Conservation (phyloP, 2,888 invertebrate species). For the Lamellibrachia satsuma region DNA sequence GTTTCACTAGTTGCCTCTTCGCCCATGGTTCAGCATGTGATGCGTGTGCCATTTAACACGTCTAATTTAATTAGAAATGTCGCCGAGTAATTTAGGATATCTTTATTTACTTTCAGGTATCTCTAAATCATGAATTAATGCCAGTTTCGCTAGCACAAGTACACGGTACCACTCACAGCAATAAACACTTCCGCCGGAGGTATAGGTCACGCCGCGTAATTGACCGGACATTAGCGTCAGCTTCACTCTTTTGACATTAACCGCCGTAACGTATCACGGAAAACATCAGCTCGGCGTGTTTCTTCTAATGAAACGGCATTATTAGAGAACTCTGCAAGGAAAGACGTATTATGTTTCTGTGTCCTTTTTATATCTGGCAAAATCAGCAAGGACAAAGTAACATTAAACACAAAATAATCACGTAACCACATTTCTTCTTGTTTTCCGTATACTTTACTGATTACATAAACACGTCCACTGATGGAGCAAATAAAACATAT, state of each 20-base stretch:
- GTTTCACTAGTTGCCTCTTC: too few relatives aligned
- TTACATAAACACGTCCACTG: too few relatives aligned
- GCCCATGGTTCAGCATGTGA: too few relatives aligned
- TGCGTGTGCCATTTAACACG: neutral
- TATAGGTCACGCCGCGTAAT: neutral
- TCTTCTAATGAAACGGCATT: neutral
- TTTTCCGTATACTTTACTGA: too few relatives aligned
- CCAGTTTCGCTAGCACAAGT: neutral
- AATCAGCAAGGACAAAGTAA: too few relatives aligned
- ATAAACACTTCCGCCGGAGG: neutral
- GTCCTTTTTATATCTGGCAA: too few relatives aligned
- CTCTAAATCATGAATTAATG: neutral
- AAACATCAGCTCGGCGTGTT: neutral
- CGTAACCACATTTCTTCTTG: too few relatives aligned
- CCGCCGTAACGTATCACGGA: neutral
- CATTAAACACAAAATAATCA: too few relatives aligned
- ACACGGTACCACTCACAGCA: neutral
- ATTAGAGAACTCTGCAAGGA: neutral
- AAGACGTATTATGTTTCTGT: too few relatives aligned
- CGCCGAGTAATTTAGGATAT: neutral
- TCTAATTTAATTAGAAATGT: neutral
- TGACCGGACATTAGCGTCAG: neutral
- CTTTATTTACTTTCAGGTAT: neutral
- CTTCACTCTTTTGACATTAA: neutral
- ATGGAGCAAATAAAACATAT: too few relatives aligned